phyloP scores from a whole-genome alignment of 2,797 vertebrate species.

The Gephyroberyx darwinii region DNA sequence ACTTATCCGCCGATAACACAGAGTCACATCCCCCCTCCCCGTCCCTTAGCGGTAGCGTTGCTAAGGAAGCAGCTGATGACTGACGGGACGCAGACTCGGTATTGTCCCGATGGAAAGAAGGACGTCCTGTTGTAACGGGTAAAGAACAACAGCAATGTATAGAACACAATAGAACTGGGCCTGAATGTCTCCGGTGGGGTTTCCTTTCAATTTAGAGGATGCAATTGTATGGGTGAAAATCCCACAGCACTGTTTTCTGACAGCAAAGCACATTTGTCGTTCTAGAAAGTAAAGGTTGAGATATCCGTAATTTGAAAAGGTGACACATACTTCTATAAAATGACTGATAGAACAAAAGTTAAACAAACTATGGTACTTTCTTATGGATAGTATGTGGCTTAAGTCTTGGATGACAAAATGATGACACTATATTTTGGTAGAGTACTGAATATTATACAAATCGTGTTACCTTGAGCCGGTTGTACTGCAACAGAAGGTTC shows the following conservation, averaged over 20 bases:
- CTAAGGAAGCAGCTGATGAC: not conserved
- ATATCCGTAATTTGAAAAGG: not conserved
- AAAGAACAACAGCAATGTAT: not conserved
- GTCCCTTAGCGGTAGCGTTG: not conserved
- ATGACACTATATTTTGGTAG: not conserved
- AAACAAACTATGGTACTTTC: too few species aligned
- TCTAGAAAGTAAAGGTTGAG: conserved; percentile 45
- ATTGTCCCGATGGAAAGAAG: not conserved
- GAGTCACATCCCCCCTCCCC: not conserved
- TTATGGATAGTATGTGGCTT: too few species aligned
- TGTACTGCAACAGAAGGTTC: not conserved
- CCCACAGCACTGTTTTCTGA: conserved; percentile 31
- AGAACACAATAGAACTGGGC: too few species aligned
- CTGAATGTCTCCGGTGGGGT: too few species aligned
- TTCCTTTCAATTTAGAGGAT: conserved; percentile 21
- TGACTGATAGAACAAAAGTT: too few species aligned
- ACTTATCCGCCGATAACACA: conserved; percentile 1
- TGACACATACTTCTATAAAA: too few species aligned
- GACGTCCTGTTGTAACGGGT: conserved; percentile 8
- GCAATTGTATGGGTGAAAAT: conserved; percentile 22
- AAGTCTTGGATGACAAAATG: too few species aligned
- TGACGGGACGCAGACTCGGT: conserved; percentile 5
- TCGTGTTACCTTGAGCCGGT: conserved; percentile 9
- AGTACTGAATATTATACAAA: not conserved
- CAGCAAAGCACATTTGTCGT: conserved; percentile 54